Evolutionary conservation across 1,140 invertebrate genomes (phyloP), one percentile per base, ranked within the genome.

Genomic region (Drosophila jambulina): DNA sequence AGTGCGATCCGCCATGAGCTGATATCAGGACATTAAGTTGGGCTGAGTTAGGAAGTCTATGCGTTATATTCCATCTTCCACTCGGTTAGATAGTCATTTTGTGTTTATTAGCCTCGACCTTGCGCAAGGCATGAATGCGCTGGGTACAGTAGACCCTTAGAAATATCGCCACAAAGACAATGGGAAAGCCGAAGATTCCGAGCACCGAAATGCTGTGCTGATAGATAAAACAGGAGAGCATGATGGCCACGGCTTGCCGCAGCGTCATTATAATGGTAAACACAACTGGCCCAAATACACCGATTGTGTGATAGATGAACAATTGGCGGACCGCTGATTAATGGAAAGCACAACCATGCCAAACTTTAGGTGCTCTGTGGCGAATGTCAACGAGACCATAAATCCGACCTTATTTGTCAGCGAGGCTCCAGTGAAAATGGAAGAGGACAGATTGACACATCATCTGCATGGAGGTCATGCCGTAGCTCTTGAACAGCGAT

Each of bases 231-330:
- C 98, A 99, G 3, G 98, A 99, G 27, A 99, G 93, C 62, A 99
- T 93, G 82, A 99, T 98, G 46, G 99, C 98, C 80, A 99, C 94
- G 57, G 96, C 97, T 95, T 99, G 99, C 80, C 99, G 93, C 53
- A 99, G 95, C 3, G 99, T 99, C 98, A 99, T 99, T 72, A 99
- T 99, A 76, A 99, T 98, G 5, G 98, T 97, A 94, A 99, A 99
- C 53, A 98, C 96, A 67, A 99, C 97, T 63, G 99, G 96, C 23
- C 99, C 99, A 94, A 99, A 99, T 81, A 96, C 95, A 43, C 97
- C 95, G 86, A 99, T 99, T 23, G 99, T 99, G 92, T 96, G 97
- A 93, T 98, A 99, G 88, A 99, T 99, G 93, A 99, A 99, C 72
- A 99, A 94, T 93, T 99, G 98, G 1, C 99, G 98, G 60, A 95